These are phyloP conservation scores for Danio choprae DNA, from an alignment of 2,797 vertebrate species.

Conservation along the genomic window DNA sequence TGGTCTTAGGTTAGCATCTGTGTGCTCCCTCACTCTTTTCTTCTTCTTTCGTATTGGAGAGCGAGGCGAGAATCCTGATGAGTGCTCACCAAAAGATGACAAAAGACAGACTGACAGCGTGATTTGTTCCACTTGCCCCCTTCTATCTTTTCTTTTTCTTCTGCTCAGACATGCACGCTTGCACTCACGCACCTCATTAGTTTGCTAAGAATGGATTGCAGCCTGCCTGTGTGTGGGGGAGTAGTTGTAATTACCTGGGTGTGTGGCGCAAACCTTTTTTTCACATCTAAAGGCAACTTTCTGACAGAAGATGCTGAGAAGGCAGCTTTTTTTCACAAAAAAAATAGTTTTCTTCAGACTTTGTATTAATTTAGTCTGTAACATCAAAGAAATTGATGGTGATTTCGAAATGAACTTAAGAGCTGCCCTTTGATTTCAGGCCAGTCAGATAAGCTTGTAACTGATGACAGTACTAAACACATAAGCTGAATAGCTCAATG, in stretches of 20 bases:
- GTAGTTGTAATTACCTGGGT: constrained; percentile 70
- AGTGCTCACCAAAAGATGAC: constrained; percentile 50
- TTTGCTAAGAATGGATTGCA: constrained; percentile 63
- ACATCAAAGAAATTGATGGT: neutral
- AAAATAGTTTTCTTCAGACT: constrained; percentile 16
- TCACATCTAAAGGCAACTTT: neutral
- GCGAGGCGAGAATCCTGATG: constrained; percentile 55
- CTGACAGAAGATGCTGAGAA: constrained; percentile 20
- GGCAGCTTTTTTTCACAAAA: constrained; percentile 6
- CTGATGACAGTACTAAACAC: constrained; percentile 58
- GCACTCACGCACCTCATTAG: constrained; percentile 64
- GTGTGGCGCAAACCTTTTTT: constrained; percentile 37
- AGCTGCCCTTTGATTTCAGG: constrained; percentile 13
- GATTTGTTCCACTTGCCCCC: constrained; percentile 58
- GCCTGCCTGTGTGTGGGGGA: constrained; percentile 58
- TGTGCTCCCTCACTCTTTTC: constrained; percentile 40
- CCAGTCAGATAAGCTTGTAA: constrained; percentile 6
- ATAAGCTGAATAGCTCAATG: constrained; percentile 54
- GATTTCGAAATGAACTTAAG: neutral
- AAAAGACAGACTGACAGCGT: constrained; percentile 60
- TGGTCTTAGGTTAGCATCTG: constrained; percentile 46
- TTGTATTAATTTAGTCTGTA: neutral
- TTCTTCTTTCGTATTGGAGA: constrained; percentile 56
- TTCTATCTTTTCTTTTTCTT: constrained; percentile 29
- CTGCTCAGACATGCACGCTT: constrained; percentile 35